Evolutionary conservation across 2,888 invertebrate species (phyloP).

Genomic region (Bellardia pandia): DNA sequence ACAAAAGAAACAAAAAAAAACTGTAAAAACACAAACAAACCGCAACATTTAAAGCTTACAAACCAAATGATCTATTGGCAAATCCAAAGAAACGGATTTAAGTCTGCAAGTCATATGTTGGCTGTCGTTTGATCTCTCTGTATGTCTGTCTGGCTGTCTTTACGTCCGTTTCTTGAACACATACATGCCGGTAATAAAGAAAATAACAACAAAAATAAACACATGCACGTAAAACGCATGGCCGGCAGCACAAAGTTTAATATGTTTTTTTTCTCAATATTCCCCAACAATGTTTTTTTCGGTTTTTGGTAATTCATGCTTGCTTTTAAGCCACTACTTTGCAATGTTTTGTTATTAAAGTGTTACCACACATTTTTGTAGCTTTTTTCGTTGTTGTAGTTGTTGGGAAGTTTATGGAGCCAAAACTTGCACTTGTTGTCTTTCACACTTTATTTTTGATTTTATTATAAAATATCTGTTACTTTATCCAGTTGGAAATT

Average conservation of each 20-base stretch:
- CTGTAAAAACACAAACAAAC: constrained; percentile 24
- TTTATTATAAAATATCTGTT: not conserved
- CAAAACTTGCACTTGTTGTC: constrained; percentile 36
- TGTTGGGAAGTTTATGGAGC: constrained; percentile 30
- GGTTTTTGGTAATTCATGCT: constrained; percentile 49
- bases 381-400: constrained; percentile 15
- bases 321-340: constrained; percentile 58
- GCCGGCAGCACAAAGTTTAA: constrained; percentile 58
- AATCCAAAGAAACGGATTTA: constrained; percentile 17
- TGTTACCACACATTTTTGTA: constrained; percentile 63
- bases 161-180: constrained; percentile 47
- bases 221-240: constrained; percentile 38
- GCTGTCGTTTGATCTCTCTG: not conserved
- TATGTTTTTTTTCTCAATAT: constrained; percentile 13
- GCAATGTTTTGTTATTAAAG: constrained; percentile 59
- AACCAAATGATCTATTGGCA: constrained; percentile 30
- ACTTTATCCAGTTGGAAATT: constrained; percentile 5
- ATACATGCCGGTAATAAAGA: constrained; percentile 44
- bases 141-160: not conserved
- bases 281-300: constrained; percentile 18
- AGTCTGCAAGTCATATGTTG: constrained; percentile 22
- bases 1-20: constrained; percentile 6
- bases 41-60: constrained; percentile 22
- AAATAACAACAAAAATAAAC: constrained; percentile 4
- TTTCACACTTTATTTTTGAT: not conserved